A percentile compares a stretch with the other conserved stretches of the same genome.
Conservation (phyloP, 2,888 invertebrate genomes). For the Pammene fasciana region DNA sequence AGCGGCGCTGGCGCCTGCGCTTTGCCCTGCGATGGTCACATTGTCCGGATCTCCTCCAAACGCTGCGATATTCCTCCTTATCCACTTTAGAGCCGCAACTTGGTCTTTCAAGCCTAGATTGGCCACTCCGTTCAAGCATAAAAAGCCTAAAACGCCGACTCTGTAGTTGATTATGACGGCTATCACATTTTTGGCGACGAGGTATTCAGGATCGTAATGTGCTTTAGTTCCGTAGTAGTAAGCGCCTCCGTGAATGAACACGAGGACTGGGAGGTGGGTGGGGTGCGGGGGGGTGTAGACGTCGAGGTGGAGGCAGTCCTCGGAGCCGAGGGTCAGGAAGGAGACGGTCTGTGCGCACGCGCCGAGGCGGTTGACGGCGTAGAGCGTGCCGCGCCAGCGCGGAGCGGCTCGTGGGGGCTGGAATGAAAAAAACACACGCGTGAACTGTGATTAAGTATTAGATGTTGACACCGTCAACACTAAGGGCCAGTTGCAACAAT, state of each 20-base stretch:
- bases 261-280: constrained; percentile 64
- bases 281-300: constrained; percentile 61
- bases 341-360: constrained; percentile 65
- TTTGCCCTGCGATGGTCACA: constrained; percentile 73
- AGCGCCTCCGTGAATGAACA: constrained; percentile 74
- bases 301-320: constrained; percentile 71
- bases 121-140: constrained; percentile 67
- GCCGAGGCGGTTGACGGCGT: constrained; percentile 59
- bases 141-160: constrained; percentile 70
- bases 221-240: constrained; percentile 74
- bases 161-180: constrained; percentile 72
- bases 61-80: constrained; percentile 66
- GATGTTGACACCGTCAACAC: too few species aligned
- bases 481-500: too few species aligned
- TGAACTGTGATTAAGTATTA: too few species aligned
- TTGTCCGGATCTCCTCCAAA: constrained; percentile 78
- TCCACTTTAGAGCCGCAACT: constrained; percentile 72
- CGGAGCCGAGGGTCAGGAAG: constrained; percentile 59
- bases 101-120: constrained; percentile 76
- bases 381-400: constrained; percentile 63
- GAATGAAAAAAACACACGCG: constrained; percentile 42
- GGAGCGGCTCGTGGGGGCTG: constrained; percentile 63
- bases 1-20: constrained; percentile 70
- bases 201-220: constrained; percentile 72
- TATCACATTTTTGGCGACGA: constrained; percentile 67